Evolutionary conservation across 2,888 invertebrate genomes (phyloP).

Genomic region (Alloplasta piceator): DNA sequence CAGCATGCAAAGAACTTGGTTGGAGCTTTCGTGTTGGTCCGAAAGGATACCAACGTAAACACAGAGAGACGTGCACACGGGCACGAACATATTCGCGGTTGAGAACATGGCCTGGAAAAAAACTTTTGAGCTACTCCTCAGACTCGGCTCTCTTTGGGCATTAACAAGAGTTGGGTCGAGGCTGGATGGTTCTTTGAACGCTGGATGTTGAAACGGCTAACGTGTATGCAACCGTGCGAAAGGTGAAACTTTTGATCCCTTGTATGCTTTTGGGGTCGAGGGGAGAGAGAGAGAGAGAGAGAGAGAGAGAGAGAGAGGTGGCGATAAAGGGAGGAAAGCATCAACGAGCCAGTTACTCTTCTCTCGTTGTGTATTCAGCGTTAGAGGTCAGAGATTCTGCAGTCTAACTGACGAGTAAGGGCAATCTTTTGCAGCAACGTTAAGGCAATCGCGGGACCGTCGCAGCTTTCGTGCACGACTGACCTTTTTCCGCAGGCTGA

Average conservation of each 20-base stretch:
- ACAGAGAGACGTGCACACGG: background rate
- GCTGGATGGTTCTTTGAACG: slow-evolving; percentile 25
- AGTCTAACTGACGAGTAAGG: slow-evolving; percentile 24
- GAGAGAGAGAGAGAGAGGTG: no score
- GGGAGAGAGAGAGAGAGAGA: no score
- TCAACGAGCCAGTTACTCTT: slow-evolving; percentile 30
- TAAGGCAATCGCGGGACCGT: background rate
- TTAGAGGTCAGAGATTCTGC: slow-evolving; percentile 39
- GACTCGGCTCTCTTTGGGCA: slow-evolving; percentile 13
- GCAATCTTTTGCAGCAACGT: background rate
- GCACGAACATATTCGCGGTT: background rate
- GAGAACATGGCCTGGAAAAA: background rate
- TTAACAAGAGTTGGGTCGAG: slow-evolving; percentile 10
- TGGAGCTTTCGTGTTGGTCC: background rate
- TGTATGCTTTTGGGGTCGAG: background rate
- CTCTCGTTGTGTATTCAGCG: slow-evolving; percentile 34
- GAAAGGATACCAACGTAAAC: slow-evolving; percentile 48
- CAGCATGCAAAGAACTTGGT: slow-evolving; percentile 43
- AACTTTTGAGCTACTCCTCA: slow-evolving; percentile 33
- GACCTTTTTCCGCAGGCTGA: background rate
- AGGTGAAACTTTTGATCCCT: slow-evolving; percentile 46
- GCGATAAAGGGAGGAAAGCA: slow-evolving; percentile 7
- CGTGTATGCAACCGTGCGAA: slow-evolving; percentile 11
- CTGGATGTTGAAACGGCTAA: slow-evolving; percentile 9
- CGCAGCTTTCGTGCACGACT: background rate